These are phyloP conservation scores for Seira musarum DNA, from an alignment of 2,888 invertebrate genomes.

Conservation along the genomic window DNA sequence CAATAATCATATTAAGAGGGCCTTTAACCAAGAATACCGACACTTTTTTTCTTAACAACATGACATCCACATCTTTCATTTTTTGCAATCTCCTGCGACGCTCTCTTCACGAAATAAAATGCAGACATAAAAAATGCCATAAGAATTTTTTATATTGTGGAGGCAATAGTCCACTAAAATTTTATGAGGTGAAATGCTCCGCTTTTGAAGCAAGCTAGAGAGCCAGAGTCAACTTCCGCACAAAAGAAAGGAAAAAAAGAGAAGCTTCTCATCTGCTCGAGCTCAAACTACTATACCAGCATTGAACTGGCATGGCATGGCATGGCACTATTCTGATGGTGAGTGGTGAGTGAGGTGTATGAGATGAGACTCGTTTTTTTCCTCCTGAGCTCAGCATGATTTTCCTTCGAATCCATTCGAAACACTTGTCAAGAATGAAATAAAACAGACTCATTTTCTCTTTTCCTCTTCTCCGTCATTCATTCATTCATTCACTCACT, in stretches of 20 bases:
- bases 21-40: no score
- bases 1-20: constrained; percentile 3
- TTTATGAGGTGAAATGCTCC: constrained; percentile 24
- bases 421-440: constrained; percentile 17
- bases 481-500: constrained; percentile 17
- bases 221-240: neutral
- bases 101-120: neutral
- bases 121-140: constrained; percentile 3
- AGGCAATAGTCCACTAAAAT: constrained; percentile 33
- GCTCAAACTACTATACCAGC: no score
- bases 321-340: no score
- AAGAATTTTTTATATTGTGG: constrained; percentile 7
- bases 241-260: neutral
- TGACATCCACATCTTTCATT: constrained; percentile 4
- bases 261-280: no score
- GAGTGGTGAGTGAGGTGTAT: neutral
- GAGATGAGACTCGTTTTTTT: neutral
- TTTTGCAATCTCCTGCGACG: neutral
- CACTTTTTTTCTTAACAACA: neutral
- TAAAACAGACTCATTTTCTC: constrained; percentile 21
- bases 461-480: constrained; percentile 19
- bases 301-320: no score
- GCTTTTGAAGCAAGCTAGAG: no score
- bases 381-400: constrained; percentile 14
- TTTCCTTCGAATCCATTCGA: constrained; percentile 9